Percentiles rank a stretch among this genome's conserved stretches.
Conservation (phyloP, 2,113 vertebrate genomes). For the Trogon surrucura region DNA sequence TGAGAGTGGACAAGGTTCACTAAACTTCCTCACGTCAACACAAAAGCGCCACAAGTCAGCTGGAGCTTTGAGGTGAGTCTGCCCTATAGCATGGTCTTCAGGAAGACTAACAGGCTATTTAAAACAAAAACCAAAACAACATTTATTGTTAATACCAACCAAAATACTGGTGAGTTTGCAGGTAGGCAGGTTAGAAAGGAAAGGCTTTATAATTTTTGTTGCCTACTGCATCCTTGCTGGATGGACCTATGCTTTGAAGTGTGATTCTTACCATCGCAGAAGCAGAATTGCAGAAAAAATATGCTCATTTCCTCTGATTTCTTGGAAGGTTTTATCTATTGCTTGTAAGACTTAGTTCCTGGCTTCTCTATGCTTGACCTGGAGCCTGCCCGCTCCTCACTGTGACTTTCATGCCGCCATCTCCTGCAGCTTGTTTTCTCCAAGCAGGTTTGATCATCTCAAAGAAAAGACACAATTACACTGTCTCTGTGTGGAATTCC, state of each 20-base stretch:
- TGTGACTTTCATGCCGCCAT: background rate
- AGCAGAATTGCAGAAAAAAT: background rate
- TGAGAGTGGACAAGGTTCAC: background rate
- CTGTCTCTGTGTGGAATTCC: background rate
- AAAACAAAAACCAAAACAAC: background rate
- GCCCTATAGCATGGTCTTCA: background rate
- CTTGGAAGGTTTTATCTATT: background rate
- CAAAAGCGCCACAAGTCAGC: background rate
- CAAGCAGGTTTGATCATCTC: background rate
- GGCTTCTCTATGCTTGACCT: background rate
- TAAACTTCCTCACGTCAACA: background rate
- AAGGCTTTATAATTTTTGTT: background rate
- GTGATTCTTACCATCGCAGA: background rate
- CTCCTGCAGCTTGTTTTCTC: constrained; percentile 1
- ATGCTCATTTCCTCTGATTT: background rate
- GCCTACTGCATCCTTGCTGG: background rate
- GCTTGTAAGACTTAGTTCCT: background rate
- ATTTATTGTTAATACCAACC: background rate
- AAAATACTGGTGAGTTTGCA: background rate
- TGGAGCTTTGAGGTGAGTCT: background rate
- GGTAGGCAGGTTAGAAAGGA: background rate
- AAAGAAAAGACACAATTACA: background rate
- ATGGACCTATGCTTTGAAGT: background rate
- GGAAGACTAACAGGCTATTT: background rate
- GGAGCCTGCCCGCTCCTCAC: background rate